These are phyloP conservation scores for Trachymyrmex septentrionalis DNA, from an alignment of 1,140 invertebrate species.

Conservation along the genomic window DNA sequence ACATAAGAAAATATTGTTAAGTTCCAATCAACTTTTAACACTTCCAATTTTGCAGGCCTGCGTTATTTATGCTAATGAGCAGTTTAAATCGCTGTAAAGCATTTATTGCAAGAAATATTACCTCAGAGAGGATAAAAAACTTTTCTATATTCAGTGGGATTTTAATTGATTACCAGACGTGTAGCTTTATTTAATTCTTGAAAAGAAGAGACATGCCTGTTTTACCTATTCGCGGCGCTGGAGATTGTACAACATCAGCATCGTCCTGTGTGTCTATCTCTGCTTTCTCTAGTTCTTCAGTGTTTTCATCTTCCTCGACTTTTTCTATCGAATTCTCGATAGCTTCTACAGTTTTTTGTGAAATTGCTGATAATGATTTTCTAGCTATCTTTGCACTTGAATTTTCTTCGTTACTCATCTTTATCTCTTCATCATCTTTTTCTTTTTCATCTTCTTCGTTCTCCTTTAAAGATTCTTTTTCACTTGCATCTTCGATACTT, in stretches of 20 bases:
- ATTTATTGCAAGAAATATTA: too few species aligned
- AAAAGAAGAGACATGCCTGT: neutral
- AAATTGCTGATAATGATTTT: neutral
- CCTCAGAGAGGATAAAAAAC: too few species aligned
- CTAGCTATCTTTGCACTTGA: constrained; percentile 47
- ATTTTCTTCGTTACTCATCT: constrained; percentile 61
- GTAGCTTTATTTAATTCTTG: neutral
- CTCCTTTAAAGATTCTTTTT: constrained; percentile 26
- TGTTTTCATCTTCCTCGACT: constrained; percentile 34
- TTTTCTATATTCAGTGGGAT: too few species aligned
- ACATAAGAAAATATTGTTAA: too few species aligned
- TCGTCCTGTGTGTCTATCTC: constrained; percentile 69
- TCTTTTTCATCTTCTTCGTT: constrained; percentile 29
- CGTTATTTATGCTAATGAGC: too few species aligned
- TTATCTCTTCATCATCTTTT: constrained; percentile 62
- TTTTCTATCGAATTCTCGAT: constrained; percentile 64
- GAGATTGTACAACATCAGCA: constrained; percentile 78
- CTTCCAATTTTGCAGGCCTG: too few species aligned
- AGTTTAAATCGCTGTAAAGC: too few species aligned
- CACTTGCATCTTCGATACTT: constrained; percentile 40
- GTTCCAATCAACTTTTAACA: too few species aligned
- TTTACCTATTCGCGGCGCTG: constrained; percentile 70
- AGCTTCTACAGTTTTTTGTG: constrained; percentile 15
- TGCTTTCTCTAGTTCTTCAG: constrained; percentile 47
- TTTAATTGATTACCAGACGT: too few species aligned